Evolutionary conservation across 2,888 invertebrate species (phyloP).

Genomic region (Brachypalpus laphriformis): DNA sequence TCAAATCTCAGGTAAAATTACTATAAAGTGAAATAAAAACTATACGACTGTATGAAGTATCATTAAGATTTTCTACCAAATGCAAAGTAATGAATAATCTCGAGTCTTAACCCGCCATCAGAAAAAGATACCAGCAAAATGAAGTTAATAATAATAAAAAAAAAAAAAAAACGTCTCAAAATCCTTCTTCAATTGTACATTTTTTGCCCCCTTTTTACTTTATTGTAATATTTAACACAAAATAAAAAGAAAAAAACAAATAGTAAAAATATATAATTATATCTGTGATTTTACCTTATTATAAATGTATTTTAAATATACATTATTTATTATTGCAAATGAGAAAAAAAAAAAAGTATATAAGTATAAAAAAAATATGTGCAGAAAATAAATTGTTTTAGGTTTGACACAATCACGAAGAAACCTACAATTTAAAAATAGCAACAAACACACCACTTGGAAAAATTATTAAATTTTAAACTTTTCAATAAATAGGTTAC

Average conservation of each 20-base stretch:
- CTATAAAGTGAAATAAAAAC: conserved; percentile 40
- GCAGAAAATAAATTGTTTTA: conserved; percentile 57
- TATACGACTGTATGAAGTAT: conserved; percentile 31
- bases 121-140: conserved; percentile 33
- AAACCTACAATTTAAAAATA: conserved; percentile 53
- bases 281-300: conserved; percentile 75
- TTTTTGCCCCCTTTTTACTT: conserved; percentile 37
- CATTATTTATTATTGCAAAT: conserved; percentile 74
- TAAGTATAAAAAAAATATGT: conserved; percentile 56
- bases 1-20: conserved; percentile 63
- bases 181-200: conserved; percentile 48
- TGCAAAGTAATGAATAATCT: no score
- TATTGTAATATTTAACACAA: conserved; percentile 59
- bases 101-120: conserved; percentile 48
- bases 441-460: conserved; percentile 51
- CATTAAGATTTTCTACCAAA: no score
- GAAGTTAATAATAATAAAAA: background rate
- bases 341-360: conserved; percentile 50
- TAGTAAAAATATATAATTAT: conserved; percentile 75
- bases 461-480: conserved; percentile 16
- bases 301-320: conserved; percentile 74
- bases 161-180: background rate
- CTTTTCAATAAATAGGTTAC: background rate
- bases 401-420: conserved; percentile 55
- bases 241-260: conserved; percentile 59